Evolutionary conservation across 2,797 vertebrate genomes (phyloP), one percentile per base, ranked within the genome.

Genomic region (Pantherophis vulpinus): DNA sequence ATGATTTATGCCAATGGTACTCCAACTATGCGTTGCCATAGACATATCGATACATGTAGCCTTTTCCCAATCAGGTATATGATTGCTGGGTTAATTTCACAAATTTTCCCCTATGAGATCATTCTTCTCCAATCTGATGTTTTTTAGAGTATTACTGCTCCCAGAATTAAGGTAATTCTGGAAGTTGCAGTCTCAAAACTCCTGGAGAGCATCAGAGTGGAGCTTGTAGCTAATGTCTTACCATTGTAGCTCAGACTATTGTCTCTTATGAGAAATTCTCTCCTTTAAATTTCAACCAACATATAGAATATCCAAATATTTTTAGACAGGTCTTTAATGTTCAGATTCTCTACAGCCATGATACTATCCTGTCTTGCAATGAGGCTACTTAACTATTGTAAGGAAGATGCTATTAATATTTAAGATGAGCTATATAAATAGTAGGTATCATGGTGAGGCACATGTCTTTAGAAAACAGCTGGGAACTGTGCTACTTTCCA

Each of bases 371-470:
- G 55, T 25, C 87, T 59, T 59, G n/a, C 74, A 83, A 47, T 25
- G 56, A 58, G 32, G 86, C n/a, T 18, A 55, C 55, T 29, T 29
- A 56, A 56, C 14, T 87, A 56, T 54, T 29, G 8, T 59, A 83
- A 11, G 23, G 88, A 60, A 56, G 47, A 20, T 27, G 37, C 32
- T 86, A 42, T 61, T 59, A 70, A 59, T 87, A 55, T 93, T 91
- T 91, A 42, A 74, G 87, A 74, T 32, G 16, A 32, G 10, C 61
- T 87, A 66, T 87, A 87, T 90, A 90, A 90, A 86, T 90, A 92
- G 47, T 83, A 61, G 51, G 42, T 18, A 66, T 90, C 51, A 51
- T 74, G 25, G 16, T 14, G 55, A 5, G 10, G 51, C 54, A 25
- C 20, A 20, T 66, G 29, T 6, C 37, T 86, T 74, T 59, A 51